Evolutionary conservation across 2,113 vertebrate genomes (phyloP), one percentile per base, ranked within the genome.

Genomic region (Corythornis madagascariensis): DNA sequence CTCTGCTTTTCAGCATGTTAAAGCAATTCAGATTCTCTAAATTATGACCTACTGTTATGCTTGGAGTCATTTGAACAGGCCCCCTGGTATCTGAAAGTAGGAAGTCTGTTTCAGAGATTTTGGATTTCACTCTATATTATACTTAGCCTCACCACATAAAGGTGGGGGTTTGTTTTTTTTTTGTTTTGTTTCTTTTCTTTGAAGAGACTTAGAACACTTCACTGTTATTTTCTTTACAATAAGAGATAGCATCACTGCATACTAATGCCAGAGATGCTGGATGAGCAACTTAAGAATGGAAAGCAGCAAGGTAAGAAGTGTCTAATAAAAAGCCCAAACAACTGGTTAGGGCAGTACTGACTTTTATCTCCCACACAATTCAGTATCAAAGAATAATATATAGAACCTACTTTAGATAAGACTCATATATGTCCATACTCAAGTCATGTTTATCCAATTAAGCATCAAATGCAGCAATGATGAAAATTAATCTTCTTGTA

Each of bases 101-200:
- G 73, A 91, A 90, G 47, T 50, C 69, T 93, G 48, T 61, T 94
- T 78, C 33, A 92, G 65, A 88, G 69, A 72, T 75, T 92, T 88
- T 57, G 26, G 4, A 7, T 86, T 81, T 83, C 78, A 7, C 45
- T 92, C 61, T 17, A 1, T 86, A 57, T 80, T 80, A 26, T 38
- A 42, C 20, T 57, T 61, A 85, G 14, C 28, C 10, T 89, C 53
- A 64, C 5, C 10, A 47, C 2, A 42, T 16, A 81, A 38, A 38
- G 38, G 38, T 38, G 16, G 29, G 25, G 0, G 20, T 16, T 29
- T 40, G 29, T 12, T 21, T 59, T 59, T 59, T 10, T 8, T 72
- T 70, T 35, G 9, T 71, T 86, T 70, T 64, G 31, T 83, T 85
- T 83, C 11, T 86, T 15, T 71, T 6, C 13, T 86, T 75, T 71